Base-by-base conservation (phyloP, 2,113 vertebrate genomes). In the Callopanchax toddi region DNA sequence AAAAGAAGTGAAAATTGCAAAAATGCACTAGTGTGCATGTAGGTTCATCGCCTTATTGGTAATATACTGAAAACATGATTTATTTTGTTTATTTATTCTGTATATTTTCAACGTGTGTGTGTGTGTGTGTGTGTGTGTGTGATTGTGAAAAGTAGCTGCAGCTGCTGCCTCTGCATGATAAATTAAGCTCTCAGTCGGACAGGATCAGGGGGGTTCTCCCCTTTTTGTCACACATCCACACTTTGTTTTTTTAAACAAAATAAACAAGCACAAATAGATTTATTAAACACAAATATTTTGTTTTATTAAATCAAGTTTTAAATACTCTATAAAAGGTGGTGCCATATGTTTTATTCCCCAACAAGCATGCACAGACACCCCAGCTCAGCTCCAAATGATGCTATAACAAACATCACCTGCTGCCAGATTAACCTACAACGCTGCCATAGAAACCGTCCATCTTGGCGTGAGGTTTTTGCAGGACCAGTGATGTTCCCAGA, bases 111-210 rank as follows among this genome's bases (percentile, higher is more conserved):
- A 11, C 4, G n/a, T 36, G 16, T 2, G 17, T 5, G 26, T 5
- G 48, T 16, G 25, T 10, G 3, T 11, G 0, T n/a, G n/a, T 2
- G 17, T 5, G 26, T 5, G 48, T 16, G 25, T 10, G 3, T 11
- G 0, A 10, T 5, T 8, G n/a, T 42, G 5, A 54, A 81, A 73
- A 71, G 45, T 55, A 67, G 76, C 56, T 85, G 78, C 89, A 88
- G 84, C 85, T 88, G 87, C 76, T 87, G 67, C 81, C 86, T 84
- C 88, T 85, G 85, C 86, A 78, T 83, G 83, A 81, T 79, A 82
- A 79, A 82, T 71, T 87, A 89, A 89, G 81, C 81, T 67, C 61
- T 67, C 76, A 71, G 76, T 79, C 20, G 68, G 85, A 78, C 67
- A 69, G 78, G 57, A 84, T 78, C 74, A 69, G 80, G 76, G 81